Percentiles rank a stretch among this genome's conserved stretches.
Conservation (phyloP, 2,888 invertebrate species). For the Stenurella melanura region DNA sequence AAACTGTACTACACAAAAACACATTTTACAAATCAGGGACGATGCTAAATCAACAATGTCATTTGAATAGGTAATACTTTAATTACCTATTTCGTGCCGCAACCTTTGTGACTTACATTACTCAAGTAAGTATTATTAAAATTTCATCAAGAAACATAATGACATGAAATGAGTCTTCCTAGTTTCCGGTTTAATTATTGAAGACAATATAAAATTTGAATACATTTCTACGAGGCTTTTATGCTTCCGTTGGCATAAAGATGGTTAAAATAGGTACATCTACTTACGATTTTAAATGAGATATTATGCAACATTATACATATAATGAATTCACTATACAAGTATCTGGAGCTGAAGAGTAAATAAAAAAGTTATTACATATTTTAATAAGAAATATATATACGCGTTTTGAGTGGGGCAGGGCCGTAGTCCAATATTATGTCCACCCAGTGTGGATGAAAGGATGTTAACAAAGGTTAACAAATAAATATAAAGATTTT, state of each 20-base stretch:
- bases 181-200: neutral
- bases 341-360: too few relatives aligned
- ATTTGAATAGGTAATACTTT: neutral
- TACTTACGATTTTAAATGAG: too few relatives aligned
- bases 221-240: neutral
- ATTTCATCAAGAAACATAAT: constrained; percentile 1
- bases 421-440: too few relatives aligned
- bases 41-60: neutral
- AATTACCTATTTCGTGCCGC: neutral
- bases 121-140: neutral
- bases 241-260: neutral
- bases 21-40: neutral
- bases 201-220: constrained; percentile 1
- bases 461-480: too few relatives aligned
- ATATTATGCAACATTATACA: too few relatives aligned
- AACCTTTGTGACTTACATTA: neutral
- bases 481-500: too few relatives aligned
- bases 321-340: too few relatives aligned
- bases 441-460: too few relatives aligned
- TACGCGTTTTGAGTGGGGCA: too few relatives aligned
- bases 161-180: neutral
- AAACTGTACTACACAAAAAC: neutral
- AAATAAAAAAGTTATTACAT: too few relatives aligned
- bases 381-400: too few relatives aligned
- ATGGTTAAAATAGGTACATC: too few relatives aligned